These are phyloP conservation scores for Heloderma charlesbogerti DNA, from an alignment of 2,113 vertebrate species.

Conservation along the genomic window DNA sequence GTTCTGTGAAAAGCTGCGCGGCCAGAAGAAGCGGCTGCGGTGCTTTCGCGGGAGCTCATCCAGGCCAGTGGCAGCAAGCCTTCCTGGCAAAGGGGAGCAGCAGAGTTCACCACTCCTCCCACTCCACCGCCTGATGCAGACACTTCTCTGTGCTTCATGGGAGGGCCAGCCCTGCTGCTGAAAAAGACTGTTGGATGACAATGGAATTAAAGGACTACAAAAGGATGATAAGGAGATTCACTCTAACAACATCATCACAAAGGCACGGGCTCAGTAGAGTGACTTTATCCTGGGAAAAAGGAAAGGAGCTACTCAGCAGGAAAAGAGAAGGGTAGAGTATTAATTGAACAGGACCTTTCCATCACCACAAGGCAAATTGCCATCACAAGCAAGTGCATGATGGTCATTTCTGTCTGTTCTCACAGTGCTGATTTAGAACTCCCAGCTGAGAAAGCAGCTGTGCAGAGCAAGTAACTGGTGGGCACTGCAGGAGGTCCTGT, in stretches of 20 bases:
- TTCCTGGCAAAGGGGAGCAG: no score
- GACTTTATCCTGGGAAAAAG: constrained; percentile 25
- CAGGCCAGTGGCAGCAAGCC: no score
- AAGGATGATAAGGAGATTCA: constrained; percentile 5
- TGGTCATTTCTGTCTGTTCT: constrained; percentile 67
- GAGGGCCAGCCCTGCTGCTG: no score
- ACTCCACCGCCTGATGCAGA: no score
- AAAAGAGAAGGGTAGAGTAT: constrained; percentile 51
- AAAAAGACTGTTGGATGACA: no score
- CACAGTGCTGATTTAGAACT: constrained; percentile 62
- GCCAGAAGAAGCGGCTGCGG: no score
- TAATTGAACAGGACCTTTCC: constrained; percentile 59
- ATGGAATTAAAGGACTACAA: no score
- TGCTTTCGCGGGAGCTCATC: no score
- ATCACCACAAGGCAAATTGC: constrained; percentile 47
- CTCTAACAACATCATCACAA: neutral
- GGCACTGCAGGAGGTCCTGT: constrained; percentile 58
- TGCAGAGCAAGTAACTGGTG: constrained; percentile 58
- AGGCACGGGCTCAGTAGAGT: constrained; percentile 10
- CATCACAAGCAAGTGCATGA: constrained; percentile 36
- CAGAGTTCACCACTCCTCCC: no score
- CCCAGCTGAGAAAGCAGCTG: constrained; percentile 77
- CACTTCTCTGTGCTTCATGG: no score
- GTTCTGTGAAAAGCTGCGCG: no score
- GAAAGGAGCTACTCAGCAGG: neutral